A percentile compares a stretch with the other conserved stretches of the same genome.
Evolutionary conservation across 2,797 vertebrate genomes (phyloP).

Genomic region (Phalanger gymnotis): DNA sequence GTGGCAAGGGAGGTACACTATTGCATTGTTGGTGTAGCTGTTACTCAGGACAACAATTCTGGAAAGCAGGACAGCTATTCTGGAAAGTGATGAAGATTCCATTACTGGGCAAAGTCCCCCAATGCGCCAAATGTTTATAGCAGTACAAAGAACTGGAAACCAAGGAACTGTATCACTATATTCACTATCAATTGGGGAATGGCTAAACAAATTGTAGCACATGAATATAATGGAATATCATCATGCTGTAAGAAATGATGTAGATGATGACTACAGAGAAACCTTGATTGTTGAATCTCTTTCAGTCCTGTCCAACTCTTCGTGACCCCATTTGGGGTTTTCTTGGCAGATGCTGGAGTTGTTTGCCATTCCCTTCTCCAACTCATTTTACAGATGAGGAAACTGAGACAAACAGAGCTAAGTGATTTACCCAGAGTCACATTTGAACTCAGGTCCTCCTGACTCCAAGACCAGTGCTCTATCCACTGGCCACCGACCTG

Average conservation of each 20-base stretch:
- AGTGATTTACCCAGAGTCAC: too few species aligned
- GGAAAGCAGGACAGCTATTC: not conserved
- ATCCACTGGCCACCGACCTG: too few species aligned
- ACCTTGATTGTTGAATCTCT: too few species aligned
- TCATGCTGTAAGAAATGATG: not conserved
- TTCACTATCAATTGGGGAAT: not conserved
- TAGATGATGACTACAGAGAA: not conserved
- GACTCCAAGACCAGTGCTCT: too few species aligned
- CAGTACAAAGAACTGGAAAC: not conserved
- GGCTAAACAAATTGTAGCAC: too few species aligned
- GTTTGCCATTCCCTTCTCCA: too few species aligned
- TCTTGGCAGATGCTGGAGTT: too few species aligned
- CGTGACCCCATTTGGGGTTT: too few species aligned
- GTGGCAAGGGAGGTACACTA: not conserved
- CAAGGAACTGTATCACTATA: not conserved
- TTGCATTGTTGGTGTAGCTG: not conserved
- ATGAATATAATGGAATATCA: not conserved
- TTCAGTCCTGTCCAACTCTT: too few species aligned
- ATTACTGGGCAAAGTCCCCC: not conserved
- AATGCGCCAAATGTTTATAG: not conserved
- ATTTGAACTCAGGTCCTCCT: too few species aligned
- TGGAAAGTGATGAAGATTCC: not conserved
- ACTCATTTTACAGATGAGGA: too few species aligned
- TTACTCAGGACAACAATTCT: not conserved
- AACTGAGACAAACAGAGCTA: too few species aligned